Base-by-base conservation (phyloP, 2,797 vertebrate species). In the Chloroceryle inda region DNA sequence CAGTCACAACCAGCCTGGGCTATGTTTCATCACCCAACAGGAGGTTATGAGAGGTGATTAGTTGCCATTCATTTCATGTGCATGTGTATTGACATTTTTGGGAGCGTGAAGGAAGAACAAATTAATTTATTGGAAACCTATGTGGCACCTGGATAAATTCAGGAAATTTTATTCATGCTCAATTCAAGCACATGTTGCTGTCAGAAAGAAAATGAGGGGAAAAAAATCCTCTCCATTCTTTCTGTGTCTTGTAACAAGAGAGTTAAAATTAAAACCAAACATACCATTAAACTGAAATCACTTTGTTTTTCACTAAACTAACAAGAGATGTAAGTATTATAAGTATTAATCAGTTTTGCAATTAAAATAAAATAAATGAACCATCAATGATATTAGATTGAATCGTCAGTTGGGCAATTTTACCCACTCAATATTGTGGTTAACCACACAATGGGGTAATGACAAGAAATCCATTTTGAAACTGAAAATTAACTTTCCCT, bases 111-210 rank as follows among this genome's bases (percentile, higher is more conserved):
- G 33, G 26, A 82, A 91, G 67, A 94, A 8, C 13, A 76, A 66
- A 73, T 13, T 76, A 76, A 59, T 87, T 73, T 73, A 76, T 79
- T 59, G 67, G 82, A 94, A 92, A 92, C 68, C 42, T 23, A 38
- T 16, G 12, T 77, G 27, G 5, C 18, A 49, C 50, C 27, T 74
- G 77, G 47, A 40, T 91, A 85, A 82, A 79, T 76, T 82, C 45
- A 33, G 21, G 69, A 59, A 33, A 92, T 87, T 87, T 85, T 69
- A 73, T 97, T 94, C 82, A 76, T 7, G 23, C 58, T 94, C 29
- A 71, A 22, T 66, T 92, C 33, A 87, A 64, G 14, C 19, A 37
- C 23, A 77, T 68, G 31, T 40, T 76, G 15, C 59, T 88, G 52
- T 63, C 47, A 87, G 26, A 85, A 83, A 63, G 68, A 84, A 89